These are phyloP conservation scores for Lucifuga dentata DNA, from an alignment of 2,113 vertebrate species.

Conservation along the genomic window DNA sequence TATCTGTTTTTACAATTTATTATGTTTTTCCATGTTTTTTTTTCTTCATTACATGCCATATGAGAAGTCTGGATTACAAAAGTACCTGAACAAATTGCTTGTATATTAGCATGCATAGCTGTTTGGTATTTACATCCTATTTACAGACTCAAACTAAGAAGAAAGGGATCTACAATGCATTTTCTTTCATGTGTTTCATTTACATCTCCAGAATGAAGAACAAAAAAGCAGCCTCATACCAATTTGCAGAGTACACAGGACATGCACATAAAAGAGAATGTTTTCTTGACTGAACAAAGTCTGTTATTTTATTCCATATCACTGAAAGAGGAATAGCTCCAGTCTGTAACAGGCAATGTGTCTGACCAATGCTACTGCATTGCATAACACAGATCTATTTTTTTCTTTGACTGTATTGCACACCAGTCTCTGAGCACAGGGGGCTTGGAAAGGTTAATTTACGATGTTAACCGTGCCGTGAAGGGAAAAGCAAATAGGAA, in stretches of 20 bases:
- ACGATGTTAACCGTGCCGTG: conserved; percentile 90
- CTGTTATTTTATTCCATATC: conserved; percentile 59
- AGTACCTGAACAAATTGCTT: conserved; percentile 98
- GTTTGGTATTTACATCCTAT: conserved; percentile 96
- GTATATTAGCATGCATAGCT: conserved; percentile 96
- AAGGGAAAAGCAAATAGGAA: conserved; percentile 90
- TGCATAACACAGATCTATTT: conserved; percentile 72
- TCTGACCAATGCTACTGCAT: conserved; percentile 68
- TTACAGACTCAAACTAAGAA: conserved; percentile 88
- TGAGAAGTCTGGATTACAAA: conserved; percentile 91
- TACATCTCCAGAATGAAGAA: conserved; percentile 90
- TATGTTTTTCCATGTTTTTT: conserved; percentile 81
- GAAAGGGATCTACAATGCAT: conserved; percentile 83
- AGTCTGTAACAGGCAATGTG: conserved; percentile 52
- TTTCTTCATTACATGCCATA: conserved; percentile 91
- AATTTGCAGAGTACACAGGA: conserved; percentile 86
- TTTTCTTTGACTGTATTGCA: conserved; percentile 85
- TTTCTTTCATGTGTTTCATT: conserved; percentile 82
- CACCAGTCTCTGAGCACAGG: conserved; percentile 88
- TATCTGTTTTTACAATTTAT: conserved; percentile 79
- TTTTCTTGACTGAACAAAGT: conserved; percentile 86
- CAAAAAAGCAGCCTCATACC: conserved; percentile 86
- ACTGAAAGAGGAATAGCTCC: conserved; percentile 48
- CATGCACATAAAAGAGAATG: conserved; percentile 91
- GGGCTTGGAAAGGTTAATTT: conserved; percentile 90